These are phyloP conservation scores for Psylliodes chrysocephalus DNA, from an alignment of 2,888 invertebrate species.

Conservation along the genomic window DNA sequence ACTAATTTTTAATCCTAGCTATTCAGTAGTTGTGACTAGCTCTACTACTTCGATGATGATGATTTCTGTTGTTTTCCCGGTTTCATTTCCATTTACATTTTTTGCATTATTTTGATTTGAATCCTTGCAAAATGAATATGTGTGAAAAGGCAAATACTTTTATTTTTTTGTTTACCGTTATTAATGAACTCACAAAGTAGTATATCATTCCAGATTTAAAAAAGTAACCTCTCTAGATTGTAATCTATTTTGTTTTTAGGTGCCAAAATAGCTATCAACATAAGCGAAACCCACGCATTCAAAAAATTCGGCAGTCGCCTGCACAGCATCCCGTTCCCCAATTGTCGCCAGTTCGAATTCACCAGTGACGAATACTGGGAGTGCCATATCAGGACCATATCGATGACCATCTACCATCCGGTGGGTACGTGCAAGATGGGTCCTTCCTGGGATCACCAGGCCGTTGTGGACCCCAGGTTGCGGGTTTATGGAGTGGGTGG, in stretches of 20 bases:
- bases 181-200: no score
- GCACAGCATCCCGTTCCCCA: slow-evolving; percentile 42
- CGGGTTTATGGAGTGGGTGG: slow-evolving; percentile 82
- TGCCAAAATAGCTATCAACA: slow-evolving; percentile 77
- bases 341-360: slow-evolving; percentile 71
- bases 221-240: no score
- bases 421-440: slow-evolving; percentile 92
- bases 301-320: slow-evolving; percentile 75
- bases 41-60: no score
- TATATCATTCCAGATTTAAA: no score
- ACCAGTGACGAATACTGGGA: slow-evolving; percentile 86
- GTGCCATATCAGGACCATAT: slow-evolving; percentile 86
- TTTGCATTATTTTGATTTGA: no score
- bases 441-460: slow-evolving; percentile 77
- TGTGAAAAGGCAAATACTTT: no score
- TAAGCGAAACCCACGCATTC: slow-evolving; percentile 81
- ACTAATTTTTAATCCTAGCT: no score
- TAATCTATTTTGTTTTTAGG: slow-evolving; percentile 60
- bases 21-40: no score
- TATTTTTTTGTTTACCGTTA: no score
- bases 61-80: no score
- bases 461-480: slow-evolving; percentile 84
- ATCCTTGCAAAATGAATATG: no score
- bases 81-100: no score
- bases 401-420: slow-evolving; percentile 92